These are phyloP conservation scores for Excalfactoria chinensis DNA, from an alignment of 2,113 vertebrate species.

Conservation along the genomic window DNA sequence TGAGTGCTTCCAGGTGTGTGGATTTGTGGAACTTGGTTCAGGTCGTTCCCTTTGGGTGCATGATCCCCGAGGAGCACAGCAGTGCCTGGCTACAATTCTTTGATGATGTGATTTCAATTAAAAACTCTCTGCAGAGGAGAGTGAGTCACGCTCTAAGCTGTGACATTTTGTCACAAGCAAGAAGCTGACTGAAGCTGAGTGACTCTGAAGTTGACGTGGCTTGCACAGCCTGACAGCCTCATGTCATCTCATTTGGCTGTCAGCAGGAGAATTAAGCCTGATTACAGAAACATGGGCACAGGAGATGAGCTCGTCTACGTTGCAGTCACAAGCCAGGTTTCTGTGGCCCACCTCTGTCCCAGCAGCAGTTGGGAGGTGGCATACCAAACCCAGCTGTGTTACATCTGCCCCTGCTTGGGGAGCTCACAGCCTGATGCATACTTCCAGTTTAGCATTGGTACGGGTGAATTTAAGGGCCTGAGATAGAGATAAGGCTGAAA, in stretches of 20 bases:
- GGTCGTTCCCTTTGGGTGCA: neutral
- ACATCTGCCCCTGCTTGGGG: neutral
- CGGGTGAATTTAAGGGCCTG: neutral
- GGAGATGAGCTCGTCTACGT: accelerated
- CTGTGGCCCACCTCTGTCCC: neutral
- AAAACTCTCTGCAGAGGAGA: slow-evolving; percentile 9
- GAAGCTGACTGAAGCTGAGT: neutral
- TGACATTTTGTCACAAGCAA: neutral
- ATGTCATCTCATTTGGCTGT: neutral
- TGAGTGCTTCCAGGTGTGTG: neutral
- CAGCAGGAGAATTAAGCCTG: neutral
- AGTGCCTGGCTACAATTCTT: neutral
- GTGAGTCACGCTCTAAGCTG: accelerated
- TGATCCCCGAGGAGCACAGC: neutral
- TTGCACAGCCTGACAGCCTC: neutral
- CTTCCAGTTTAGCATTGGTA: neutral
- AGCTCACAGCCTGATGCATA: neutral
- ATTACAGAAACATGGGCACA: neutral
- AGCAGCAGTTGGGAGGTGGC: neutral
- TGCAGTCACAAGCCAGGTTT: neutral
- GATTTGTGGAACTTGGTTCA: neutral
- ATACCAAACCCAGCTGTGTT: neutral
- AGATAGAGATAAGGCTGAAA: neutral
- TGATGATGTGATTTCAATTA: neutral
- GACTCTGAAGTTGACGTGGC: neutral